Percentiles rank a stretch among this genome's conserved stretches.
These are phyloP conservation scores for Lucinisca nassula DNA, from an alignment of 2,888 invertebrate genomes.

Conservation along the genomic window DNA sequence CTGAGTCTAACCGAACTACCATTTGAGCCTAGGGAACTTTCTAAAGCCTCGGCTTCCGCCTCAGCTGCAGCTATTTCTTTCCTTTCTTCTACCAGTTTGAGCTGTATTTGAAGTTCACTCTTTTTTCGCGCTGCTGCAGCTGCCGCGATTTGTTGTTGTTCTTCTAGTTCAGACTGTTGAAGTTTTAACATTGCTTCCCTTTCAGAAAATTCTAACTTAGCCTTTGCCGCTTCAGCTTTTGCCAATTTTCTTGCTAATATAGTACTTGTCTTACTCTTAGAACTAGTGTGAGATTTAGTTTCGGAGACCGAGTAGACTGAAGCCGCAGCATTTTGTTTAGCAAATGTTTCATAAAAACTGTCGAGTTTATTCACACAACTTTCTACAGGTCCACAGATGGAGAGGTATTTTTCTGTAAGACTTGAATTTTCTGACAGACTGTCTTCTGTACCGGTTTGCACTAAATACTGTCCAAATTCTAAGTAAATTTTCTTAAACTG, in stretches of 20 bases:
- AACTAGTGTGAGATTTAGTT: no score
- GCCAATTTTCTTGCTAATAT: background rate
- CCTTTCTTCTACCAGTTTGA: background rate
- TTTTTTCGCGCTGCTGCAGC: conserved; percentile 12
- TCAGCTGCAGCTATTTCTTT: conserved; percentile 13
- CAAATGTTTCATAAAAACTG: background rate
- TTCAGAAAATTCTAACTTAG: background rate
- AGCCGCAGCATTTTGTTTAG: background rate
- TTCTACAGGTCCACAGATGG: background rate
- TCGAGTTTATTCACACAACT: background rate
- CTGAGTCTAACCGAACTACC: background rate
- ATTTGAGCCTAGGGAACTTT: background rate
- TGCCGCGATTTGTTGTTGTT: background rate
- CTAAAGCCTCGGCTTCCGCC: conserved; percentile 7
- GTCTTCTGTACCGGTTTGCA: background rate
- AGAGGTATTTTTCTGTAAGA: background rate
- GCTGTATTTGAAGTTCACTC: conserved; percentile 17
- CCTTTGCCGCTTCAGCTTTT: background rate
- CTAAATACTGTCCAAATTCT: background rate
- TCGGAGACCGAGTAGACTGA: background rate
- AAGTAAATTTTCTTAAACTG: background rate
- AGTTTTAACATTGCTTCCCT: conserved; percentile 4
- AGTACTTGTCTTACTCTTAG: background rate
- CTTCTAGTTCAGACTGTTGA: conserved; percentile 13
- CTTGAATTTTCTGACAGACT: background rate